phyloP scores from a whole-genome alignment of 2,113 vertebrate species.

The Microcebus lehilahytsara region DNA sequence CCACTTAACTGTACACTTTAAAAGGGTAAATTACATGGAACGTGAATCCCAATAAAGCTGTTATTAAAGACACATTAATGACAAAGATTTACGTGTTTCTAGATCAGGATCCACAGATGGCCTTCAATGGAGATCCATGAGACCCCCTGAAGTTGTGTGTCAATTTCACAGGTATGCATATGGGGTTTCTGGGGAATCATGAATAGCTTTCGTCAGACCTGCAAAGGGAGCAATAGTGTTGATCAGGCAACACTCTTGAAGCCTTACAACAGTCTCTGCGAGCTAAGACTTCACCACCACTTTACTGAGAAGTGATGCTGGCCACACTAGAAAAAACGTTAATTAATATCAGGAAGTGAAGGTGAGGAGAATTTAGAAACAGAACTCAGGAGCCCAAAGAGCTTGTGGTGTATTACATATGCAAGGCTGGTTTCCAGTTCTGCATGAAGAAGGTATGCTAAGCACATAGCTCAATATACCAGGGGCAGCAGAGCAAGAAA shows the following conservation, averaged over 20 bases:
- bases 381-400: neutral
- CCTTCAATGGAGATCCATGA: neutral
- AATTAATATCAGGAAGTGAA: constrained; percentile 25
- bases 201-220: neutral
- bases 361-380: constrained; percentile 41
- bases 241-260: neutral
- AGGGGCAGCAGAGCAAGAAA: neutral
- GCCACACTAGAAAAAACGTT: neutral
- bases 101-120: neutral
- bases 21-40: neutral
- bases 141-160: neutral
- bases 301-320: neutral
- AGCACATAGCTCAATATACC: neutral
- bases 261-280: neutral
- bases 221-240: neutral
- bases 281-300: neutral
- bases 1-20: neutral
- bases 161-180: neutral
- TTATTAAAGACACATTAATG: constrained; percentile 22
- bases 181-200: neutral
- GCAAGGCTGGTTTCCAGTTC: constrained; percentile 18
- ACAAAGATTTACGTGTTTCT: constrained; percentile 23
- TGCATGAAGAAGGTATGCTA: neutral
- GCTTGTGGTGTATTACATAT: neutral
- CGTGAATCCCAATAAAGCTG: neutral